phyloP scores from a whole-genome alignment of 2,888 invertebrate species.

The Noctua fimbriata region DNA sequence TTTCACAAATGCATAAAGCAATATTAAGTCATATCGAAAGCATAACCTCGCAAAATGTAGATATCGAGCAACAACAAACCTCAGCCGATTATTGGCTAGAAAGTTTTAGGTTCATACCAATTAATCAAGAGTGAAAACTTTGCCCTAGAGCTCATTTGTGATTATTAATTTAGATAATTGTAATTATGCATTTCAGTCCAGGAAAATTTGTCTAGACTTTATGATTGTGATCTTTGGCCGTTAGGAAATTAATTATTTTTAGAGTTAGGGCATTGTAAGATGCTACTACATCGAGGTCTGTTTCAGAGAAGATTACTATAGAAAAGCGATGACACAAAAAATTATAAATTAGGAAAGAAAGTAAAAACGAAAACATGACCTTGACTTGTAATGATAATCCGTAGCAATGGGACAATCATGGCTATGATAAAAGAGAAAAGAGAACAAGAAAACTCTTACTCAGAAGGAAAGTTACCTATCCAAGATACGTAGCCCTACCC shows the following conservation, averaged over 20 bases:
- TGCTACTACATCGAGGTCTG: not conserved
- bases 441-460: not conserved
- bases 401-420: not conserved
- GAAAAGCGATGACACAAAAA: not conserved
- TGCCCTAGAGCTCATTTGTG: constrained; percentile 5
- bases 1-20: not conserved
- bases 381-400: not conserved
- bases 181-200: constrained; percentile 28
- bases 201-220: constrained; percentile 36
- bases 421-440: no score
- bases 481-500: not conserved
- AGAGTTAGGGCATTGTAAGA: constrained; percentile 9
- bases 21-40: not conserved
- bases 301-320: not conserved
- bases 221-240: constrained; percentile 19
- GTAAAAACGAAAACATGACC: not conserved
- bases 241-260: constrained; percentile 35
- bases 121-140: constrained; percentile 38
- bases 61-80: not conserved
- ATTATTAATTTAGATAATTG: constrained; percentile 45
- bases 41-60: not conserved
- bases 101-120: not conserved
- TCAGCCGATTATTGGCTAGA: not conserved
- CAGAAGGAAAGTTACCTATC: not conserved
- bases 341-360: not conserved